Evolutionary conservation across 2,113 vertebrate species (phyloP).

Genomic region (Trinectes maculatus): DNA sequence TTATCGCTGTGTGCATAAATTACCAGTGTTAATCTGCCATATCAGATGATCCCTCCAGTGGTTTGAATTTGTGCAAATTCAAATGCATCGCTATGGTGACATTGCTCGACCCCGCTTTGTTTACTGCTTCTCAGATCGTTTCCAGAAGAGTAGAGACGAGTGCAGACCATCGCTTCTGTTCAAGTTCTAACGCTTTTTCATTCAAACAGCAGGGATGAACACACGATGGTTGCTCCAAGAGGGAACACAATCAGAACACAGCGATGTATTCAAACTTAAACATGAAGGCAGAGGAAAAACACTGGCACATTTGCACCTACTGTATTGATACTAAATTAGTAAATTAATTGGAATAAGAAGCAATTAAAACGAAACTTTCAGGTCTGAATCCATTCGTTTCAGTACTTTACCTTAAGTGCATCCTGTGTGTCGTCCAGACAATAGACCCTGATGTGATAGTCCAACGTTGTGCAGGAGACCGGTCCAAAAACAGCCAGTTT

Average conservation of each 20-base stretch:
- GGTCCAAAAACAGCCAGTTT: conserved; percentile 94
- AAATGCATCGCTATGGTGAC: conserved; percentile 51
- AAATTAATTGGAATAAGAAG: neutral
- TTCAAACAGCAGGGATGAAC: conserved; percentile 37
- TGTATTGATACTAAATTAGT: no score
- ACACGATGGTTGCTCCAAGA: conserved; percentile 5
- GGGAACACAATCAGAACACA: conserved; percentile 22
- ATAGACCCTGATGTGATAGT: conserved; percentile 93
- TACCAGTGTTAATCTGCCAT: conserved; percentile 64
- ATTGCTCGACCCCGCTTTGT: conserved; percentile 69
- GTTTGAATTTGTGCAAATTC: conserved; percentile 66
- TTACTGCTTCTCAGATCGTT: conserved; percentile 57
- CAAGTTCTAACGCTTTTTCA: conserved; percentile 24
- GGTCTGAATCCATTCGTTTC: neutral
- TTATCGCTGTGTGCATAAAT: conserved; percentile 63
- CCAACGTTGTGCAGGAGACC: conserved; percentile 87
- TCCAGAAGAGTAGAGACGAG: conserved; percentile 54
- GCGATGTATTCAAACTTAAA: neutral
- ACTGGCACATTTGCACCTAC: no score
- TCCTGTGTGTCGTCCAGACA: conserved; percentile 95
- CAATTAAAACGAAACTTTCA: neutral
- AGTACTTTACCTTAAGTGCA: conserved; percentile 87
- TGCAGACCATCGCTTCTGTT: conserved; percentile 32
- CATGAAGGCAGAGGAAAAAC: neutral
- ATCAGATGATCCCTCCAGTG: conserved; percentile 68